Evolutionary conservation across 2,888 invertebrate species (phyloP).

Genomic region (Tridacna crocea): DNA sequence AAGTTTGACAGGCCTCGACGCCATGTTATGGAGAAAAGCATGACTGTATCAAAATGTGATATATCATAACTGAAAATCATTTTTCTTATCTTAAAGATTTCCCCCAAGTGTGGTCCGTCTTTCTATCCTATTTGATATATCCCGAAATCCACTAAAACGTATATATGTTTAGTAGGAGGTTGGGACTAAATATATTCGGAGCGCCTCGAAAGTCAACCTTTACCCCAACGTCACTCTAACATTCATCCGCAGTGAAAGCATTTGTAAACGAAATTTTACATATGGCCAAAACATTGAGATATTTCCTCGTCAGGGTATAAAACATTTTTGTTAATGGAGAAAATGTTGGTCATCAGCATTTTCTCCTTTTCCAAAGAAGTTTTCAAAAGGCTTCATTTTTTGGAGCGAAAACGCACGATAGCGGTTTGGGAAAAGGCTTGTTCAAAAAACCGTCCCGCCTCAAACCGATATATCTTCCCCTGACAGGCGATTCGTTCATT

Average conservation of each 20-base stretch:
- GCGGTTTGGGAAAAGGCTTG: too few species aligned
- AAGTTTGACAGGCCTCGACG: slow-evolving; percentile 31
- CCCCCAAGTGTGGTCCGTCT: slow-evolving; percentile 63
- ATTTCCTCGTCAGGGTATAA: not conserved
- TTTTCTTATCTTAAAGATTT: slow-evolving; percentile 56
- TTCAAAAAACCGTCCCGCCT: slow-evolving; percentile 51
- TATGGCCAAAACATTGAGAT: not conserved
- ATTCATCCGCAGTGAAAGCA: not conserved
- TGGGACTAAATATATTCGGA: too few species aligned
- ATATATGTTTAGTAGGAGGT: slow-evolving; percentile 7
- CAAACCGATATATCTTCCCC: slow-evolving; percentile 52
- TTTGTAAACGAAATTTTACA: not conserved
- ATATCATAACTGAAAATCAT: slow-evolving; percentile 64
- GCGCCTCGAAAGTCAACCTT: too few species aligned
- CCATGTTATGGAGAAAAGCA: slow-evolving; percentile 33
- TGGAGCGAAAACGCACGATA: too few species aligned
- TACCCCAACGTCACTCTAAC: too few species aligned
- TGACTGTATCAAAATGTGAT: slow-evolving; percentile 60
- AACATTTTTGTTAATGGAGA: too few species aligned
- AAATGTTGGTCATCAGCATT: too few species aligned
- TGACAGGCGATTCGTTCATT: slow-evolving; percentile 80
- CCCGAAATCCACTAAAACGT: slow-evolving; percentile 7
- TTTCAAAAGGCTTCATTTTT: too few species aligned
- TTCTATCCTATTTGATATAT: slow-evolving; percentile 17
- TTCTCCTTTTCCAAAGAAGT: too few species aligned